Evolutionary conservation across 1,140 invertebrate species (phyloP).

Genomic region (Battus philenor): DNA sequence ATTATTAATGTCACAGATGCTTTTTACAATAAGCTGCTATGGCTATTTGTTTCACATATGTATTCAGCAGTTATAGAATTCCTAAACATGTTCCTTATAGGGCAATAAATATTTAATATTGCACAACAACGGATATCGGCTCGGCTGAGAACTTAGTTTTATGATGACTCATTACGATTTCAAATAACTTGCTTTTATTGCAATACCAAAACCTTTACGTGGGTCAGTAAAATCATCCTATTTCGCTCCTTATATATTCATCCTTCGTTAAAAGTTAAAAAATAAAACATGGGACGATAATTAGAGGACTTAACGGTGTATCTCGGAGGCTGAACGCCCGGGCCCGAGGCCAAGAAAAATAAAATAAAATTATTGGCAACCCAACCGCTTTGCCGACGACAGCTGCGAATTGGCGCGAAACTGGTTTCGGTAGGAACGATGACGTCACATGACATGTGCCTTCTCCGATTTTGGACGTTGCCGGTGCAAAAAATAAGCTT

Average conservation of each 20-base stretch:
- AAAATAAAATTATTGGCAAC: conserved; percentile 49
- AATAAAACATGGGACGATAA: conserved; percentile 35
- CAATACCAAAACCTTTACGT: neutral
- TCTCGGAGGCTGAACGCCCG: conserved; percentile 49
- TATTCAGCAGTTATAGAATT: too few species aligned
- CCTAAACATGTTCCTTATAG: too few species aligned
- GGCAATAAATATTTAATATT: too few species aligned
- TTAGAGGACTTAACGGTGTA: conserved; percentile 64
- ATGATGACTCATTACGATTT: too few species aligned
- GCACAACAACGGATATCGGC: too few species aligned
- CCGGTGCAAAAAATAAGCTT: conserved; percentile 45
- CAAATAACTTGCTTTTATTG: too few species aligned
- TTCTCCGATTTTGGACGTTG: conserved; percentile 46
- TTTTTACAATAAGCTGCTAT: too few species aligned
- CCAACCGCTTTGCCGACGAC: conserved; percentile 57
- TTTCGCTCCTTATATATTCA: conserved; percentile 15
- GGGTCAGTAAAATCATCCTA: neutral
- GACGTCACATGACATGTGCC: conserved; percentile 68
- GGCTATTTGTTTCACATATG: too few species aligned
- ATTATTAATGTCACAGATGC: too few species aligned
- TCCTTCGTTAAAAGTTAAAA: conserved; percentile 19
- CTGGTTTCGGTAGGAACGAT: conserved; percentile 57
- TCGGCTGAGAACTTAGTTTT: too few species aligned
- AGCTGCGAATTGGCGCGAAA: conserved; percentile 71
- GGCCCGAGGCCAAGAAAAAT: conserved; percentile 40